Base-by-base conservation (phyloP, 35 echinoderm and acorn worm species). In the Patiria miniata region DNA sequence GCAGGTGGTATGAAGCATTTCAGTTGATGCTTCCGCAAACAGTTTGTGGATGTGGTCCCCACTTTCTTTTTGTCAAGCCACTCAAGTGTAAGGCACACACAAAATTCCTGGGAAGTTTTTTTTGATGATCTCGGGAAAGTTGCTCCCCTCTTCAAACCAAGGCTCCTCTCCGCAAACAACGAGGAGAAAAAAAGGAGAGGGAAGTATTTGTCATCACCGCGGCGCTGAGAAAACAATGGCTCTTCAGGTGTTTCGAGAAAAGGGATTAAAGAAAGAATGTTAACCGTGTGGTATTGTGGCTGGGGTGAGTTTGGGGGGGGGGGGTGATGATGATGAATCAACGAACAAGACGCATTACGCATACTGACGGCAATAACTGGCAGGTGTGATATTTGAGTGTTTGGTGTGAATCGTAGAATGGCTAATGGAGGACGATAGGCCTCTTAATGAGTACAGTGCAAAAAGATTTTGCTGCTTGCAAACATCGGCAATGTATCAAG, bases 301-400 rank as follows among this genome's bases (percentile, higher is more conserved):
- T 12, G 42, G 42, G 42, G 42, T 47, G n/a, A n/a, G n/a, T n/a
- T n/a, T n/a, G n/a, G n/a, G n/a, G n/a, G n/a, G n/a, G n/a, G n/a
- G n/a, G n/a, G n/a, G n/a, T n/a, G n/a, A n/a, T 73, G 65, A 73
- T 14, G 65, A 30, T 73, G 26, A 22, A 73, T 73, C 65, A 73
- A 73, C 10, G 65, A 10, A 34, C 65, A 73, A 26, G 65, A 73
- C 26, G 34, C 26, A 30, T 22, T 18, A 73, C 65, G 14, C 65
- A 32, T 73, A 73, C 23, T 73, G 65, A 22, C 2, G 65, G 21
- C 58, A 73, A 73, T 73, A 36, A 73, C 29, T 73, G 65, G 1
- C 34, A 73, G 65, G 65, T 73, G 65, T 30, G 65, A 23, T 32
- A 73, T 73, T 73, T 73, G 23, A 73, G 65, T 26, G 65, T 34